Base-by-base conservation (phyloP, 1,140 invertebrate genomes). In the Aleiodes sp. region DNA sequence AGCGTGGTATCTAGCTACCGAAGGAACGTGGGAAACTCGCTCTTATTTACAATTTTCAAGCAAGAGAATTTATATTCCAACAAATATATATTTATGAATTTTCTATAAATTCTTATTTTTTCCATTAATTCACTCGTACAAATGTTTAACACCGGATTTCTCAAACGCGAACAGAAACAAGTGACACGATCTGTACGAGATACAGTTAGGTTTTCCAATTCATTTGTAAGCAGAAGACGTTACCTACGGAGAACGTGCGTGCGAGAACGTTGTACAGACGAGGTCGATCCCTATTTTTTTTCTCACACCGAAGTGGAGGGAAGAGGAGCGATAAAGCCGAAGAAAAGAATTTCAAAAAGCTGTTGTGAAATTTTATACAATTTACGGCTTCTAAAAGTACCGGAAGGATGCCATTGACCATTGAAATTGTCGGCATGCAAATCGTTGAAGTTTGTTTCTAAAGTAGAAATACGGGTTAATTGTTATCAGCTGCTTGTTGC, bases 161-260 rank as follows among this genome's bases (percentile, higher is more conserved):
- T 59, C n/a, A 28, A 59, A 31, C 2, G 28, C 14, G 28, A 59
- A 14, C n/a, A 59, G 28, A 14, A 63, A 65, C 6, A 52, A 41
- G 28, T 69, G 29, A 62, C 41, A 63, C 31, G 46, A 57, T 16
- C 46, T 14, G 29, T n/a, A 4, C n/a, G 28, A 16, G 28, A 41
- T 69, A 62, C 67, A 69, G 67, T 69, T 69, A 69, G 41, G 39
- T 60, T 69, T 69, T 69, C 67, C 67, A 69, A 43, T 59, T 69
- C 46, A 69, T 69, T 62, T 62, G 60, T 69, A 69, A 28, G 59
- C 67, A 57, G 59, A 29, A 63, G 28, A 59, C 28, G n/a, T 31
- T 31, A 16, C 28, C 8, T 63, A 56, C 29, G 10, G 21, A 10
- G 43, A 52, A 63, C 60, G 43, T 64, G 60, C 67, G 41, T 69